phyloP scores from a whole-genome alignment of 2,113 vertebrate genomes.

The Gopherus evgoodei region DNA sequence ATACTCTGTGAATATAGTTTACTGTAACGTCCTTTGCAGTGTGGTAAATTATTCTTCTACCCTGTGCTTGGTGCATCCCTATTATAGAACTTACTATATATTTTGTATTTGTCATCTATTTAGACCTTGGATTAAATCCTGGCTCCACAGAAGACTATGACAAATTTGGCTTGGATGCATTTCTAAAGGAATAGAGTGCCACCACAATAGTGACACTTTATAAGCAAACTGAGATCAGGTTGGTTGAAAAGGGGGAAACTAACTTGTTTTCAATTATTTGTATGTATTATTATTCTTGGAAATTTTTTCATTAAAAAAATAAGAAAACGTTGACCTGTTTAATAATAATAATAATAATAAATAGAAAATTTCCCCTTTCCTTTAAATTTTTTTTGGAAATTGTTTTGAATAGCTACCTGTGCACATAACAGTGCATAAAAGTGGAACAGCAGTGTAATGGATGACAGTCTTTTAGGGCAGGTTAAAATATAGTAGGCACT shows the following conservation, averaged over 20 bases:
- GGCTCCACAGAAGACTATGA: neutral
- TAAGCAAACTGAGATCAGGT: neutral
- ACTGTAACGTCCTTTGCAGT: neutral
- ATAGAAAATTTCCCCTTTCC: neutral
- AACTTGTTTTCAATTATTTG: neutral
- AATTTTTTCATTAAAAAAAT: neutral
- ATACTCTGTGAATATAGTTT: neutral
- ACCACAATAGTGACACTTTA: neutral
- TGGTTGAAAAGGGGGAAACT: neutral
- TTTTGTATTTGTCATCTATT: neutral
- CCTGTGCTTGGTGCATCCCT: neutral
- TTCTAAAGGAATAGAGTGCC: neutral
- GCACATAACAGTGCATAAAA: neutral
- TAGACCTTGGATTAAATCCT: neutral
- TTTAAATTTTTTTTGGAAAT: neutral
- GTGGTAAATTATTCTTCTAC: neutral
- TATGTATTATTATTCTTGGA: neutral
- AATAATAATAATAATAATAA: neutral
- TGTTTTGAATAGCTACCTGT: neutral
- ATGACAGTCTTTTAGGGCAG: neutral
- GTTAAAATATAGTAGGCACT: neutral
- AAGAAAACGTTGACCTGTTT: neutral
- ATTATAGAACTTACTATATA: neutral
- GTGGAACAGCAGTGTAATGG: neutral
- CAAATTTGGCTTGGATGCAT: neutral